Evolutionary conservation across 2,888 invertebrate species (phyloP).

Genomic region (Aleiodes leptofemur): DNA sequence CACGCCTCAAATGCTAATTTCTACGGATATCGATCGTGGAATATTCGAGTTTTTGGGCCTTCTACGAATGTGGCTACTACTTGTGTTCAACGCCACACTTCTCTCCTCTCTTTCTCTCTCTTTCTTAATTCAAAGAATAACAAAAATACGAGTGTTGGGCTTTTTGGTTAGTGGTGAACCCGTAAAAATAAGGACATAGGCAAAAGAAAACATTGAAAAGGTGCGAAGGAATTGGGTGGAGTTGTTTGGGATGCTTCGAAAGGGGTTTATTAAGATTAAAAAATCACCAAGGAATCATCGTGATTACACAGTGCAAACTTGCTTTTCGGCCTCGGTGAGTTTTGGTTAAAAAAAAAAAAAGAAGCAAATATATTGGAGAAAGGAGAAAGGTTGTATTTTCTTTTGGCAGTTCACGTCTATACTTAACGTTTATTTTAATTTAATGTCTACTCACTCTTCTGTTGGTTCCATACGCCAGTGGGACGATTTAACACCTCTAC

Average conservation of each 20-base stretch:
- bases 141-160: conserved; percentile 19
- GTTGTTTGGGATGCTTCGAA: conserved; percentile 53
- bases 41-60: conserved; percentile 52
- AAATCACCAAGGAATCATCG: conserved; percentile 62
- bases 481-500: conserved; percentile 42
- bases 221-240: conserved; percentile 58
- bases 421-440: conserved; percentile 71
- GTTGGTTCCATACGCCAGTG: conserved; percentile 32
- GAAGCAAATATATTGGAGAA: conserved; percentile 31
- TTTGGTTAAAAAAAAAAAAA: neutral
- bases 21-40: conserved; percentile 58
- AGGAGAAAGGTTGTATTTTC: conserved; percentile 33
- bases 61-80: conserved; percentile 61
- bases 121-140: conserved; percentile 27
- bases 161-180: conserved; percentile 42
- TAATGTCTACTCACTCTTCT: conserved; percentile 64
- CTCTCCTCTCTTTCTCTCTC: conserved; percentile 40
- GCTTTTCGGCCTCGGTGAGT: conserved; percentile 22
- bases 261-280: conserved; percentile 58
- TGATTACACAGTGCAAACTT: conserved; percentile 64
- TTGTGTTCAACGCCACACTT: conserved; percentile 36
- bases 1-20: conserved; percentile 69
- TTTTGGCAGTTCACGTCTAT: conserved; percentile 53
- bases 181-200: conserved; percentile 40
- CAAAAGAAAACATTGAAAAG: conserved; percentile 54